Evolutionary conservation across 1,140 invertebrate species (phyloP), one percentile per base, ranked within the genome.

Genomic region (Pollicipes pollicipes): DNA sequence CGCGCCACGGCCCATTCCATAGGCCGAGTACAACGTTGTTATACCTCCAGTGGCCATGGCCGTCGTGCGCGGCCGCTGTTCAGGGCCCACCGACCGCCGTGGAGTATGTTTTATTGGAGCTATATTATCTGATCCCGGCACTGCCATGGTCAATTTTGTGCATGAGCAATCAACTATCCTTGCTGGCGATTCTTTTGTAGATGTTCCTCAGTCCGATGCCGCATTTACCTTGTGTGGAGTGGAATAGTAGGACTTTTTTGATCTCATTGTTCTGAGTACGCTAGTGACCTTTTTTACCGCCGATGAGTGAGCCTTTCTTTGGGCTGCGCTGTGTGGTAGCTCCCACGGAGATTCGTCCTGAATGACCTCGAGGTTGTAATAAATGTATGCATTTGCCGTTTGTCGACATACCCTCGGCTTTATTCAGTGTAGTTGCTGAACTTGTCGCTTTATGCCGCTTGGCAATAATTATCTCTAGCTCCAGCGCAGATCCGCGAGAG

Each of bases 11-110:
- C 45, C 45, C 45, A 58, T 58, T 58, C 45, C 45, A 58, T 58
- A 58, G 45, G 45, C 45, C 45, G 45, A 58, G 45, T 58, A 58
- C 45, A 58, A 58, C 45, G 45, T 58, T 58, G 45, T 58, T 58
- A 58, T 58, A 58, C 45, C 45, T 58, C 45, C n/a, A n/a, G n/a
- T n/a, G n/a, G n/a, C n/a, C n/a, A n/a, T n/a, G n/a, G n/a, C n/a
- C n/a, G n/a, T n/a, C n/a, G n/a, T n/a, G n/a, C n/a, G n/a, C n/a
- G n/a, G n/a, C n/a, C n/a, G n/a, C n/a, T n/a, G n/a, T n/a, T n/a
- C n/a, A n/a, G n/a, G n/a, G n/a, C 24, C 45, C 45, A 58, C 45
- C 17, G 45, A 21, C 45, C 17, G 13, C 13, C 45, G 45, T 21
- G 45, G 35, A 58, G 45, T 58, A 58, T 58, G 24, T 58, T 58